A percentile compares a stretch with the other conserved stretches of the same genome.
phyloP scores from a whole-genome alignment of 2,797 vertebrate genomes.

The Coreius guichenoti region DNA sequence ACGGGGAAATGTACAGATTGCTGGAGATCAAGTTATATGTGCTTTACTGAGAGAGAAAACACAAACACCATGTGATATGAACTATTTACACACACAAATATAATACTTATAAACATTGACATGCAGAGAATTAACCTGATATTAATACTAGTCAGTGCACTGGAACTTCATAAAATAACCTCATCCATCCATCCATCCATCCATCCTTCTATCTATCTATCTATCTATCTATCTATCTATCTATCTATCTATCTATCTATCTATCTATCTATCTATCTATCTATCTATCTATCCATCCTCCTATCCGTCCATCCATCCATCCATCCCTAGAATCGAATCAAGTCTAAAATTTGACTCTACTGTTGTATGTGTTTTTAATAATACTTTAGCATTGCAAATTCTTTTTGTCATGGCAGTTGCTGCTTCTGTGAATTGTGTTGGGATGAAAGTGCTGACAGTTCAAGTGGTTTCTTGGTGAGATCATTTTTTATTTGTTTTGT shows the following conservation, averaged over 20 bases:
- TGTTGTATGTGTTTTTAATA: not conserved
- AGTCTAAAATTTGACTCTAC: not conserved
- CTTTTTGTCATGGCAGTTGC: not conserved
- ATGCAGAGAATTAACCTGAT: not conserved
- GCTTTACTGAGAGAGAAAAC: not conserved
- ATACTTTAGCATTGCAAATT: not conserved
- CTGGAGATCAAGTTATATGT: conserved; percentile 14
- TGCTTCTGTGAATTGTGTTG: conserved; percentile 18
- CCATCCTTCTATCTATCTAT: not conserved
- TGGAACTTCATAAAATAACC: not conserved
- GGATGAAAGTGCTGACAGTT: conserved; percentile 65
- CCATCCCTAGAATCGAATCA: not conserved
- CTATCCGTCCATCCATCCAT: not conserved
- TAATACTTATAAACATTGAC: not conserved
- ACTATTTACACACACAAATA: not conserved
- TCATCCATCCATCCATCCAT: not conserved
- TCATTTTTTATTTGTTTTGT: conserved; percentile 65
- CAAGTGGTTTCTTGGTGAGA: conserved; percentile 64
- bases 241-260: too few species aligned
- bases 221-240: not conserved
- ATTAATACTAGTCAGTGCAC: not conserved
- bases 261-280: not conserved
- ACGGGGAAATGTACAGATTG: conserved; percentile 17
- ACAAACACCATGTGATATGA: not conserved
- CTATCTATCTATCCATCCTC: not conserved